Base-by-base conservation (phyloP, 2,113 vertebrate genomes). In the Dolichallabes microphthalmus region DNA sequence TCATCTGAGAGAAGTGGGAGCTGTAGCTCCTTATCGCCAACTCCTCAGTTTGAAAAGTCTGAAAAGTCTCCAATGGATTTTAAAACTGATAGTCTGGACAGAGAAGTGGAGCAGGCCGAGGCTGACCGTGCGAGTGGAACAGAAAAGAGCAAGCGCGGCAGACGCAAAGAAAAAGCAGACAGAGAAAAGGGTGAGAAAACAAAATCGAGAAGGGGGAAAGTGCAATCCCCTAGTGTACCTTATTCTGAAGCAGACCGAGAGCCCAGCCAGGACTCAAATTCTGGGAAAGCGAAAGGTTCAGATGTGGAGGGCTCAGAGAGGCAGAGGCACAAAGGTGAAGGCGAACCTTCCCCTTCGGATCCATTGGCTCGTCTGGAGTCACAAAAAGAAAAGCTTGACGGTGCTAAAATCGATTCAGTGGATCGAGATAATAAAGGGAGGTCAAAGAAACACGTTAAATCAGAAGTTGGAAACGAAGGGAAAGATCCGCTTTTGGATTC, bases 1-100 rank as follows among this genome's bases (percentile, higher is more conserved):
- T 99, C 98, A 0, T 99, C 98, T 0, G 98, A 99, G 86, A 94
- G 96, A 79, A 99, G 98, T 2, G 98, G 96, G 6, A 99, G 98
- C 90, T 98, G 97, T 82, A 98, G 98, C 89, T 98, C 98, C 0
- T 92, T 99, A 63, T 99, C 98, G 17, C 97, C 98, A 10, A 95
- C 96, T 10, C 94, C 97, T 0, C 95, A 96, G 50, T 98, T 98
- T 0, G 98, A 99, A 30, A 99, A 98, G 83, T 88, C 95, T 0
- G 98, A 98, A 83, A 98, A 98, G 89, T 88, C 95, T 0, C 80
- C 95, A 58, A 92, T 96, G 10, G 97, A 98, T 25, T 97, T 95
- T 2, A 99, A 99, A 92, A 94, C 89, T 0, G 97, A 98, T 11
- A 97, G 96, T 63, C 63, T 86, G 0, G 97, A 99, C 53, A 97